phyloP scores from a whole-genome alignment of 2,113 vertebrate species.

The Poeciliopsis occidentalis region DNA sequence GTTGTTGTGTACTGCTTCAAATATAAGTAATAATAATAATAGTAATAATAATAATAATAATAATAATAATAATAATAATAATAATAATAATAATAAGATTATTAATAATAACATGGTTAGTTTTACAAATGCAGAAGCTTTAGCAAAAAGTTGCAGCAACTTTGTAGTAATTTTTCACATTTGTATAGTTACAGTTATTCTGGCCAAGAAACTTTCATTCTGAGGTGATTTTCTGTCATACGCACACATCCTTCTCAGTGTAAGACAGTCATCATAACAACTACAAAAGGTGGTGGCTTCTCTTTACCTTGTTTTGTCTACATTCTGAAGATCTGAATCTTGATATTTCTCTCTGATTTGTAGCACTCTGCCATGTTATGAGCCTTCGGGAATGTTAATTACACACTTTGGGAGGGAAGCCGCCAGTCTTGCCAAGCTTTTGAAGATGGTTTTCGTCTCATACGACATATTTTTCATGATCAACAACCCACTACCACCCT shows the following conservation, averaged over 20 bases:
- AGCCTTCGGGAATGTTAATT: slow-evolving; percentile 69
- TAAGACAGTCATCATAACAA: slow-evolving; percentile 38
- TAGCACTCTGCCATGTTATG: slow-evolving; percentile 35
- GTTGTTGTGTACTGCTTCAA: too few species aligned
- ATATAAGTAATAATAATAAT: not conserved
- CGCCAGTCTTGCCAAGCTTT: slow-evolving; percentile 57
- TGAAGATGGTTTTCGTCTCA: slow-evolving; percentile 60
- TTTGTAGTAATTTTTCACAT: not conserved
- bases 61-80: too few species aligned
- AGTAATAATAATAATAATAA: too few species aligned
- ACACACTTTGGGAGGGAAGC: slow-evolving; percentile 60
- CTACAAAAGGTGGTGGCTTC: slow-evolving; percentile 39
- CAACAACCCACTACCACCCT: not conserved
- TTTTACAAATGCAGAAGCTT: not conserved
- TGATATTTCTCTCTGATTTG: slow-evolving; percentile 14
- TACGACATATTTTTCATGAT: slow-evolving; percentile 76
- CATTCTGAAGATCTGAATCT: slow-evolving; percentile 34
- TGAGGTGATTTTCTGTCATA: slow-evolving; percentile 18
- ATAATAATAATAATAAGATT: not conserved
- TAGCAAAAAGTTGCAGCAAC: not conserved
- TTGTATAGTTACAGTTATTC: slow-evolving; percentile 11
- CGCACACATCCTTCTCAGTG: slow-evolving; percentile 25
- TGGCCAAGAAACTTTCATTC: slow-evolving; percentile 21
- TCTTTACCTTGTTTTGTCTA: slow-evolving; percentile 1
- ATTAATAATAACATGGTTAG: not conserved